A percentile compares a stretch with the other conserved stretches of the same genome.
Evolutionary conservation across 2,113 vertebrate species (phyloP).

Genomic region (Anguilla japonica): DNA sequence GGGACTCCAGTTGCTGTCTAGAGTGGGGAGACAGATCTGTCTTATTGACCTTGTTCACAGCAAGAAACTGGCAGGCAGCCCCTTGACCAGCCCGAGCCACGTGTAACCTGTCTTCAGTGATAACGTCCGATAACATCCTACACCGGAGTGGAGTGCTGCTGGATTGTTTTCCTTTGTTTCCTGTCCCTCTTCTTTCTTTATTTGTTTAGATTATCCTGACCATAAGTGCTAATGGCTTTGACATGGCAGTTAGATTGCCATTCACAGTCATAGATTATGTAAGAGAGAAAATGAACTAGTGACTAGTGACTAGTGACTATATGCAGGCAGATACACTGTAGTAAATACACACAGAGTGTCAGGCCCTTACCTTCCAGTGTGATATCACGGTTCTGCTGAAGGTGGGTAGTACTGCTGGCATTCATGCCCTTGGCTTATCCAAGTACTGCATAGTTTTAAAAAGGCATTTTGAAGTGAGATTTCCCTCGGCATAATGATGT

Average conservation of each 20-base stretch:
- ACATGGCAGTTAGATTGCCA: background rate
- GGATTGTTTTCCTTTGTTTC: background rate
- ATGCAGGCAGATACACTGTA: background rate
- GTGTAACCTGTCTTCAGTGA: background rate
- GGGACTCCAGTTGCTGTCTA: background rate
- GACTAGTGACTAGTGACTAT: background rate
- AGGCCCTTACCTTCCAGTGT: background rate
- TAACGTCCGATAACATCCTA: background rate
- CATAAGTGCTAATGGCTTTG: background rate
- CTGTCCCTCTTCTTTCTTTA: background rate
- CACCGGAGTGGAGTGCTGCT: background rate
- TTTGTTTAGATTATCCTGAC: background rate
- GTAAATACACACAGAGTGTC: background rate
- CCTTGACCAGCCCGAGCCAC: background rate
- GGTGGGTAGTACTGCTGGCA: background rate
- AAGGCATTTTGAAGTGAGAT: background rate
- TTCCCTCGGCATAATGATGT: background rate
- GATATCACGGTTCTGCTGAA: background rate
- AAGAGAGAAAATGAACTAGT: background rate
- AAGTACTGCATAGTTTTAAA: background rate
- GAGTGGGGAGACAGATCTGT: background rate
- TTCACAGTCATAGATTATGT: background rate
- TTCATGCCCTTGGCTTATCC: background rate
- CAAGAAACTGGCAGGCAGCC: background rate
- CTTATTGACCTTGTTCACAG: conserved; percentile 3